phyloP scores from a whole-genome alignment of 2,888 invertebrate species.

The Hipparchia sbordonii region DNA sequence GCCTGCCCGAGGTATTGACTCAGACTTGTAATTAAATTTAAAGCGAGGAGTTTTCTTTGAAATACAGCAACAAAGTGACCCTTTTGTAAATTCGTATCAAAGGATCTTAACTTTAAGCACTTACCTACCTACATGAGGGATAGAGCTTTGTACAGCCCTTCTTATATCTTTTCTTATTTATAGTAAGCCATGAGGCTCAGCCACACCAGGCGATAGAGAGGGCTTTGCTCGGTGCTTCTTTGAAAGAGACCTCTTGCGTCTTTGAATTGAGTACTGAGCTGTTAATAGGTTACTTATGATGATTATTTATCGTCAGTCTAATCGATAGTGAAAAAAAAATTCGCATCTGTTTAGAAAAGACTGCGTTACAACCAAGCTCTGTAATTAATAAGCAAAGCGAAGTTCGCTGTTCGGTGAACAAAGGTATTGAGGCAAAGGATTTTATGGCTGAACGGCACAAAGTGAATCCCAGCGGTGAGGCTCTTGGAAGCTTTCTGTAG shows the following conservation, averaged over 20 bases:
- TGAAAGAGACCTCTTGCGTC: no score
- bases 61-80: constrained; percentile 10
- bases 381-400: constrained; percentile 32
- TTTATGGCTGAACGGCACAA: constrained; percentile 23
- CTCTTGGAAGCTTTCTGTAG: constrained; percentile 14
- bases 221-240: no score
- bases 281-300: neutral
- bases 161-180: no score
- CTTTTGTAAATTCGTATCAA: neutral
- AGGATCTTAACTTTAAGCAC: constrained; percentile 1
- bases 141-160: neutral
- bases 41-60: constrained; percentile 8
- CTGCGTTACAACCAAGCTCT: constrained; percentile 5
- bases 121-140: neutral
- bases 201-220: no score
- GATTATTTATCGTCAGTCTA: no score
- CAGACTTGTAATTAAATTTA: constrained; percentile 17
- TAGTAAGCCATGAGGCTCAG: no score
- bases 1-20: constrained; percentile 10
- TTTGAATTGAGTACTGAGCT: neutral
- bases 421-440: constrained; percentile 26
- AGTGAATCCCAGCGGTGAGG: constrained; percentile 17
- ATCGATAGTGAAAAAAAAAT: neutral
- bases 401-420: constrained; percentile 24
- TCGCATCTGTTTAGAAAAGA: neutral